Base-by-base conservation (phyloP, 1,140 invertebrate genomes). In the Metopolophium dirhodum region DNA sequence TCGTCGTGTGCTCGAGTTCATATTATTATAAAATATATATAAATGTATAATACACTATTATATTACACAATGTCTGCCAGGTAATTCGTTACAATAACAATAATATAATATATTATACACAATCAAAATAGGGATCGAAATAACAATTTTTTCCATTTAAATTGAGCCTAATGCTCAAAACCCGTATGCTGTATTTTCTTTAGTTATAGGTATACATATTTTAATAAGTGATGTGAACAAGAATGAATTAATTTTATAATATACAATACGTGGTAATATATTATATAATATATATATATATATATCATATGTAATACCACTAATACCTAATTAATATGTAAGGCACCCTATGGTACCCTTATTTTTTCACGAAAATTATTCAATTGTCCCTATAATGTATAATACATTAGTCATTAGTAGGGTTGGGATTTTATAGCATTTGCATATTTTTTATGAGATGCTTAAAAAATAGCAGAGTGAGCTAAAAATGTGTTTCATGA, bases 61-160 rank as follows among this genome's bases (percentile, higher is more conserved):
- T n/a, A 68, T 18, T 77, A 77, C n/a, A 77, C 61, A 68, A 68
- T 77, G 61, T 77, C 61, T 77, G 61, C n/a, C 14, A 77, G 61
- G 14, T 77, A 77, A 77, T 77, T n/a, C n/a, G 61, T 77, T 77
- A 77, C 6, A 77, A 77, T n/a, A 77, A 77, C 61, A 77, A 77
- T 54, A 23, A 18, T 54, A 54, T 23, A 41, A 51, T 51, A 20
- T 68, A 77, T n/a, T 68, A 77, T n/a, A 77, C 61, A 77, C 11
- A n/a, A 14, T 30, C 8, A 61, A 61, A 61, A 61, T 68, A 30
- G 61, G 26, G 57, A 11, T 77, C 14, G 30, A 77, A 77, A 35
- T n/a, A 77, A 77, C 30, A 77, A n/a, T 77, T 57, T 77, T 77
- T 77, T 77, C 61, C n/a, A n/a, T 77, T 77, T 77, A 77, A 77